phyloP scores from a whole-genome alignment of 64 coral and sea anemone genomes.

The Platygyra sinensis region DNA sequence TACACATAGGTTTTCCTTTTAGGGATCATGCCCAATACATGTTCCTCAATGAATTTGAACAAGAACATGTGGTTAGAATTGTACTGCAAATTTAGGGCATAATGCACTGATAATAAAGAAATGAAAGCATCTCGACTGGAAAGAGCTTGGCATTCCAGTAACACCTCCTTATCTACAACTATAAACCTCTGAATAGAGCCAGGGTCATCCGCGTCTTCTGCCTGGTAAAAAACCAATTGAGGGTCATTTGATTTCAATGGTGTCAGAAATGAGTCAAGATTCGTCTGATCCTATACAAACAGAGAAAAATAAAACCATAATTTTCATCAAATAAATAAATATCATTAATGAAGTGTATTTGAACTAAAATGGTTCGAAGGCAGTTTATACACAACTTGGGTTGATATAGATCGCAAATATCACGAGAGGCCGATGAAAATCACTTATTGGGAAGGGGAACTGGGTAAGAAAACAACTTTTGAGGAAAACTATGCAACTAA shows the following conservation, averaged over 20 bases:
- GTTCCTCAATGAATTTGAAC: too few relatives aligned
- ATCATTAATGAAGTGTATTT: not conserved
- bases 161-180: slow-evolving; percentile 8
- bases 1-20: too few relatives aligned
- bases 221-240: slow-evolving; percentile 3
- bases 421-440: not conserved
- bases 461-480: not conserved
- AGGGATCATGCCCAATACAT: too few relatives aligned
- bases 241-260: not conserved
- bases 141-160: too few relatives aligned
- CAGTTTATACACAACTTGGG: not conserved
- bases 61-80: too few relatives aligned
- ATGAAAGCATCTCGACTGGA: too few relatives aligned
- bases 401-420: not conserved
- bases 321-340: not conserved
- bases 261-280: not conserved
- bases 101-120: too few relatives aligned
- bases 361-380: not conserved
- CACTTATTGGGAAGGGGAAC: not conserved
- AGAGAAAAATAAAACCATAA: slow-evolving; percentile 1
- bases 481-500: too few relatives aligned
- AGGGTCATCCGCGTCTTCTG: not conserved
- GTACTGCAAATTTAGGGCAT: too few relatives aligned
- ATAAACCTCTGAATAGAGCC: slow-evolving; percentile 17
- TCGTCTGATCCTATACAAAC: not conserved